A percentile compares a stretch with the other conserved stretches of the same genome.
Conservation (phyloP, 1,140 invertebrate species). For the Dinoponera quadriceps region DNA sequence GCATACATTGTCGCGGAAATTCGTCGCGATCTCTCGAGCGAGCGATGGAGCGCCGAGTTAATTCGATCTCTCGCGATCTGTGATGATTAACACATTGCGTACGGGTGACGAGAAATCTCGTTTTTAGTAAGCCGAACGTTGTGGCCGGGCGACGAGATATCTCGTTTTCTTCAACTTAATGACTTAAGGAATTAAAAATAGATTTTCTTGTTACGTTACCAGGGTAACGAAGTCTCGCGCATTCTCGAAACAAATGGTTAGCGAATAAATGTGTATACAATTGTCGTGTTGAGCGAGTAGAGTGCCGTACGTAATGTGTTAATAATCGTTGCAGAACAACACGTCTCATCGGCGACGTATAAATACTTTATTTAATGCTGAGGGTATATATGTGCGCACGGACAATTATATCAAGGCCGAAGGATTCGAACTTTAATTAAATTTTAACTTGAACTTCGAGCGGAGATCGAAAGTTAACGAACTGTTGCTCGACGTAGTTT, state of each 20-base stretch:
- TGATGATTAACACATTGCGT: too few species aligned
- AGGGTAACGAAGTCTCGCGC: too few species aligned
- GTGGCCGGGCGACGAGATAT: too few species aligned
- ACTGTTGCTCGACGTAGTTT: slow-evolving; percentile 14
- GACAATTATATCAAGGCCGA: background rate
- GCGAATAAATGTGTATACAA: too few species aligned
- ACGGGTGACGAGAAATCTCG: too few species aligned
- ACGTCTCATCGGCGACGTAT: background rate
- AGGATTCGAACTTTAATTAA: slow-evolving; percentile 13
- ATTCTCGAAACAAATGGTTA: too few species aligned
- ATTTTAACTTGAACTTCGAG: slow-evolving; percentile 20
- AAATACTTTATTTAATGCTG: slow-evolving; percentile 27
- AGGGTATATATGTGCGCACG: background rate
- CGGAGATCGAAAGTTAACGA: slow-evolving; percentile 16
- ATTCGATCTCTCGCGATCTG: background rate
- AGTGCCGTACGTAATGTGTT: too few species aligned
- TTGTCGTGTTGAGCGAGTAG: too few species aligned
- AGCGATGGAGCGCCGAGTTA: background rate
- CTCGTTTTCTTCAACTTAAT: too few species aligned
- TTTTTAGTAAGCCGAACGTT: too few species aligned
- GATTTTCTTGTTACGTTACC: too few species aligned
- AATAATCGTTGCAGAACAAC: slow-evolving; percentile 9
- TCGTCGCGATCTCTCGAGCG: slow-evolving; percentile 1
- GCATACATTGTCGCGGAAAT: slow-evolving; percentile 22
- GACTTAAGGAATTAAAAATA: too few species aligned